phyloP scores from a whole-genome alignment of 2,888 invertebrate species.

The Aleiodes alternator region DNA sequence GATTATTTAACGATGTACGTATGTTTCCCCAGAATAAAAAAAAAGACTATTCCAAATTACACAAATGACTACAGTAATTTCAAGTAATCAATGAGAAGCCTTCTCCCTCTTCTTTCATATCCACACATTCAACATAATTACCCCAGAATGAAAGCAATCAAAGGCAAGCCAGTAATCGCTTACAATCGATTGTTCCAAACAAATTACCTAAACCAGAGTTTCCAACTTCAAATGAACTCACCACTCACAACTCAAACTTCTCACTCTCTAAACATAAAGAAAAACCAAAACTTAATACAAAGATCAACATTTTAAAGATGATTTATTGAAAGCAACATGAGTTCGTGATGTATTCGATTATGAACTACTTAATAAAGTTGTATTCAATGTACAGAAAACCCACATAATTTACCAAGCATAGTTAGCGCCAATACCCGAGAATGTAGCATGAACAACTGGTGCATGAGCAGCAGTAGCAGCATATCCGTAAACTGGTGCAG shows the following conservation, averaged over 20 bases:
- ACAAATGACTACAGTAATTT: no score
- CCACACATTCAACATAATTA: neutral
- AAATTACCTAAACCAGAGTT: neutral
- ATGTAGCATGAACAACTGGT: slow-evolving; percentile 59
- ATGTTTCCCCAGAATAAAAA: no score
- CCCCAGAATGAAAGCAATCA: slow-evolving; percentile 6
- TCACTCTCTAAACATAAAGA: neutral
- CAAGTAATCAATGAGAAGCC: neutral
- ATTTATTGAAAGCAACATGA: neutral
- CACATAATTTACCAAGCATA: slow-evolving; percentile 64
- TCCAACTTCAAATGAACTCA: neutral
- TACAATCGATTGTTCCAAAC: neutral
- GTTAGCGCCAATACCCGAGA: slow-evolving; percentile 62
- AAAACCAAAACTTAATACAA: no score
- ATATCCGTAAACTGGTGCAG: slow-evolving; percentile 50
- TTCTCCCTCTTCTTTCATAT: neutral
- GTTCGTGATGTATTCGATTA: neutral
- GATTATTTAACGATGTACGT: no score
- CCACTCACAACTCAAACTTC: neutral
- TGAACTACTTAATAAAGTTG: neutral
- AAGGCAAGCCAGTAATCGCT: neutral
- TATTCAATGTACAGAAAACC: neutral
- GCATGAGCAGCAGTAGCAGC: slow-evolving; percentile 53
- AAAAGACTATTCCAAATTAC: no score
- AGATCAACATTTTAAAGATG: no score